phyloP scores from a whole-genome alignment of 1,140 invertebrate genomes.

The Agraylea sexmaculata region DNA sequence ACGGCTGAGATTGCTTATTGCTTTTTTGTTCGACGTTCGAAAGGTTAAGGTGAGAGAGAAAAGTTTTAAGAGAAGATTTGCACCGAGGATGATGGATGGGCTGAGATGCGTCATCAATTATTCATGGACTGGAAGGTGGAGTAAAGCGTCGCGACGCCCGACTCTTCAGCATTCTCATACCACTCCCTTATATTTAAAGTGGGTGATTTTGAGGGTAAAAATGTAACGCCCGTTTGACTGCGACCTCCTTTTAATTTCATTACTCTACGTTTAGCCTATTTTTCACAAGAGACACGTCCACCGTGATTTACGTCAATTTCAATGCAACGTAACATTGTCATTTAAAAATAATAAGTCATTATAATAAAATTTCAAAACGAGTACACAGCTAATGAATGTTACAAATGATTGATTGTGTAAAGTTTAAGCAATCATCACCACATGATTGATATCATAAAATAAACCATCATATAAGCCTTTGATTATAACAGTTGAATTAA shows the following conservation, averaged over 20 bases:
- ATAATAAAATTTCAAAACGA: conserved; percentile 1
- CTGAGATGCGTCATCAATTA: conserved; percentile 20
- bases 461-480: no score
- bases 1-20: no score
- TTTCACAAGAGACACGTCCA: background rate
- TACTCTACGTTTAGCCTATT: conserved; percentile 7
- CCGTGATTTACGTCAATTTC: background rate
- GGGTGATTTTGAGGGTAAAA: conserved; percentile 8
- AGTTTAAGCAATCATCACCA: background rate
- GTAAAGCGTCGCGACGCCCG: background rate
- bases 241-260: conserved; percentile 16
- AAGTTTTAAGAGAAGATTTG: conserved; percentile 22
- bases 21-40: no score
- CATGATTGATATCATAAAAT: background rate
- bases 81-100: conserved; percentile 20
- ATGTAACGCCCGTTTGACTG: conserved; percentile 15
- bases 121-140: conserved; percentile 13
- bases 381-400: background rate
- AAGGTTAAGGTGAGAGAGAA: conserved; percentile 20
- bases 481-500: no score
- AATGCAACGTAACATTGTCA: background rate
- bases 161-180: background rate
- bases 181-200: conserved; percentile 1
- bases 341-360: conserved; percentile 2
- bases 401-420: background rate